phyloP scores from a whole-genome alignment of 2,888 invertebrate genomes.

The Miltochrista miniata region DNA sequence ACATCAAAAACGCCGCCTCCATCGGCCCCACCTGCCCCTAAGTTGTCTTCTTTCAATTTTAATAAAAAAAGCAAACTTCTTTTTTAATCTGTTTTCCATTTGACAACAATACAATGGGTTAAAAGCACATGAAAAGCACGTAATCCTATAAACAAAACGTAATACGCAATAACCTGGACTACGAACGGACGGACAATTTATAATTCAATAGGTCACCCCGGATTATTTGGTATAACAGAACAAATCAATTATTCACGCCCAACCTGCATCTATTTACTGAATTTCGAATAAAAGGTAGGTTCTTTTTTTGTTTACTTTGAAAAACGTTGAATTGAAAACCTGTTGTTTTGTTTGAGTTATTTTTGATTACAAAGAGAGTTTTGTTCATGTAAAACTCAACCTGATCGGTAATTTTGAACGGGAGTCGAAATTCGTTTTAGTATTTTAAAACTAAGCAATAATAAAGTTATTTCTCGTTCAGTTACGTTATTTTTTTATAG shows the following conservation, averaged over 20 bases:
- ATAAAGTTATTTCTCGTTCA: too few species aligned
- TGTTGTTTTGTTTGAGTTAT: conserved; percentile 15
- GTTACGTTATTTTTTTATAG: too few species aligned
- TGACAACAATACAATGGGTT: too few species aligned
- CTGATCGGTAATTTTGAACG: conserved; percentile 45
- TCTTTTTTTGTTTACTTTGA: conserved; percentile 9
- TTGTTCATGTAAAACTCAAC: conserved; percentile 40
- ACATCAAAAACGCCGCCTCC: too few species aligned
- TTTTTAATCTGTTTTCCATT: too few species aligned
- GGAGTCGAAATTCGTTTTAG: too few species aligned
- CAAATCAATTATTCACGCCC: conserved; percentile 46
- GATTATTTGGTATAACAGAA: conserved; percentile 48
- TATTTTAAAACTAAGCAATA: too few species aligned
- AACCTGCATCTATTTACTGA: conserved; percentile 43
- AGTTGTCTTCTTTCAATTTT: too few species aligned
- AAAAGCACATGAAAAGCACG: conserved; percentile 12
- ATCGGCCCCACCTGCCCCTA: too few species aligned
- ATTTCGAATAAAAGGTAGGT: conserved; percentile 20
- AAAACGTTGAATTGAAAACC: conserved; percentile 4
- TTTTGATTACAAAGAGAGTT: conserved; percentile 1
- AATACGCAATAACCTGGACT: conserved; percentile 30
- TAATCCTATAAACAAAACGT: conserved; percentile 31
- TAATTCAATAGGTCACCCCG: conserved; percentile 47
- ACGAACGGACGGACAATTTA: conserved; percentile 36
- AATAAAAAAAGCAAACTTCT: too few species aligned